phyloP scores from a whole-genome alignment of 2,113 vertebrate species.

The Pangasianodon gigas region DNA sequence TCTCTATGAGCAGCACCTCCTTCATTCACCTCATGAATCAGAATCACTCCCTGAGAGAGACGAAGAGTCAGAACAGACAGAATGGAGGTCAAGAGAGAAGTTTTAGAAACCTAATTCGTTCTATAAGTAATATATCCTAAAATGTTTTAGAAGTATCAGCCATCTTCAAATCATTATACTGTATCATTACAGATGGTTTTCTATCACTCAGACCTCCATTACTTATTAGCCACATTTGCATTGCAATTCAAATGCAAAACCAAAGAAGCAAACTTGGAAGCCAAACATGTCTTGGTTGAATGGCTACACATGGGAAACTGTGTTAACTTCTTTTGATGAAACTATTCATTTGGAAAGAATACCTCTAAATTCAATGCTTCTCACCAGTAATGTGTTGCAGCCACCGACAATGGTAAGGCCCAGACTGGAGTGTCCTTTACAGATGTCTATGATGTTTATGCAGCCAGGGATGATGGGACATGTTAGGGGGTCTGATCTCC shows the following conservation, averaged over 20 bases:
- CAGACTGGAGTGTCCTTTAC: conserved; percentile 85
- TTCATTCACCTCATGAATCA: conserved; percentile 95
- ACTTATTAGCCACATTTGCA: not conserved
- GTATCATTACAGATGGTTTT: not conserved
- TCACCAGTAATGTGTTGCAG: conserved; percentile 88
- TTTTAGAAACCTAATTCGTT: not conserved
- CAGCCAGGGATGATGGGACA: conserved; percentile 87
- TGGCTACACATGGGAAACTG: not conserved
- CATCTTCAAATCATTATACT: not conserved
- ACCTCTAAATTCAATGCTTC: conserved; percentile 7
- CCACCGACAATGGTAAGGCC: conserved; percentile 95
- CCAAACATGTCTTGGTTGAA: not conserved
- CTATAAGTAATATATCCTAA: not conserved
- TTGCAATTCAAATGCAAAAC: not conserved
- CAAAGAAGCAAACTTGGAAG: not conserved
- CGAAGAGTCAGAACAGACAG: not conserved
- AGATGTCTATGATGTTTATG: conserved; percentile 88
- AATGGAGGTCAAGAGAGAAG: not conserved
- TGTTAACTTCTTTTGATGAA: not conserved
- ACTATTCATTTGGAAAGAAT: not conserved
- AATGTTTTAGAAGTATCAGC: not conserved
- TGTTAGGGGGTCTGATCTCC: conserved; percentile 77
- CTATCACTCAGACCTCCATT: not conserved
- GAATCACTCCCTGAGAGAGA: conserved; percentile 83
- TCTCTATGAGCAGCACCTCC: conserved; percentile 94